Base-by-base conservation (phyloP, 2,797 vertebrate genomes). In the Aselliscus stoliczkanus region DNA sequence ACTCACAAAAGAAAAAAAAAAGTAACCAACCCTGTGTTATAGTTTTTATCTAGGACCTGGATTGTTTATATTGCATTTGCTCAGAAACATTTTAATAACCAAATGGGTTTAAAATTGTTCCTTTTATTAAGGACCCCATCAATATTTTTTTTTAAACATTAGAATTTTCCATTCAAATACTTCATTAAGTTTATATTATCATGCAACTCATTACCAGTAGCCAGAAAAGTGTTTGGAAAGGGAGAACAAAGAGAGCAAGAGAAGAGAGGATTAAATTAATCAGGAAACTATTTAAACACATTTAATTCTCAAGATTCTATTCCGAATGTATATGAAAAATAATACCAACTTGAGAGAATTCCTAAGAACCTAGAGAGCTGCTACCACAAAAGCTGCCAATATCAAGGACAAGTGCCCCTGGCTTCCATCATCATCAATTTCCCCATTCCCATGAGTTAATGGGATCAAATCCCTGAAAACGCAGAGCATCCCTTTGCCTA, bases 131-230 rank as follows among this genome's bases (percentile, higher is more conserved):
- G 39, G 25, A 77, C 7, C 0, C 3, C 21, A 62, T 88, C 11
- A 69, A 17, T 88, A 67, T 88, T 77, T 85, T 73, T 85, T 76
- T 56, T 94, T 50, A 93, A 17, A 64, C n/a, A 86, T 64, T 88
- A 67, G 21, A 52, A 6, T 79, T 84, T 85, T 76, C 37, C 29
- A 67, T 76, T 94, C 58, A 91, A 92, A 93, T 91, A 67, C 47
- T 54, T 95, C 60, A 87, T 88, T 96, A 93, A 94, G 65, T 82
- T 94, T 60, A 76, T 69, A 91, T 88, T 73, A 90, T 29, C 47
- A 18, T 81, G 23, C 4, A 94, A 81, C 54, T 88, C 67, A 82
- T 87, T 79, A 85, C 27, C 23, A 88, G 23, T 39, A 86, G 50
- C 81, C 31, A 79, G 64, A 85, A 75, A 60, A 58, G 64, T 58